Percentiles rank a stretch among this genome's conserved stretches.
phyloP scores from a whole-genome alignment of 2,113 vertebrate species.

The Orthochromis malagaraziensis region DNA sequence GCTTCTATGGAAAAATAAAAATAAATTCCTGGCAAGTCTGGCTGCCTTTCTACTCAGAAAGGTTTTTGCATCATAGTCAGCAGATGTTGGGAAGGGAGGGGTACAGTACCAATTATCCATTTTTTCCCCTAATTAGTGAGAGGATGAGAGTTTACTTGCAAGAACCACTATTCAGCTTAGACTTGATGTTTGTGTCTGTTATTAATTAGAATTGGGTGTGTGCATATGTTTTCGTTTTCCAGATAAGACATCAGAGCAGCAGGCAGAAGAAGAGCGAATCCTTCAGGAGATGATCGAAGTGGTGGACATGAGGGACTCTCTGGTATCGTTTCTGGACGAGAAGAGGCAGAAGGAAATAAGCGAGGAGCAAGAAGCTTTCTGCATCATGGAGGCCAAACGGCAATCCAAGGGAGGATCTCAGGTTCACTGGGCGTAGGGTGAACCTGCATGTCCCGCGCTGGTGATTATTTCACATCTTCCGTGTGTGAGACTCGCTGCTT shows the following conservation, averaged over 20 bases:
- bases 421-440: conserved; percentile 66
- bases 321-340: conserved; percentile 85
- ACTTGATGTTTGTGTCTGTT: rapidly evolving
- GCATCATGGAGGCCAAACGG: conserved; percentile 67
- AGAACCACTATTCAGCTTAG: rapidly evolving
- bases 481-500: background rate
- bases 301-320: conserved; percentile 82
- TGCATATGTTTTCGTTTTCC: background rate
- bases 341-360: conserved; percentile 81
- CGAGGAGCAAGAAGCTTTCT: conserved; percentile 56
- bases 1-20: background rate
- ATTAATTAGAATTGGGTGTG: background rate
- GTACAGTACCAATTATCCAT: background rate
- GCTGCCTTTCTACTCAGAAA: background rate
- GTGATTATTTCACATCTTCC: background rate
- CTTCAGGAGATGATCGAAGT: conserved; percentile 81
- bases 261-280: conserved; percentile 67
- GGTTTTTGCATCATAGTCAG: background rate
- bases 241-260: conserved; percentile 79
- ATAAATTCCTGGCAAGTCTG: background rate
- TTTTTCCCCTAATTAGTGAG: rapidly evolving
- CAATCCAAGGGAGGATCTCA: conserved; percentile 55
- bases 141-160: background rate
- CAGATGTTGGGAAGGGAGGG: background rate
- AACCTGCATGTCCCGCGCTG: background rate